phyloP scores from a whole-genome alignment of 2,888 invertebrate species.

The Xanthia icteritia region DNA sequence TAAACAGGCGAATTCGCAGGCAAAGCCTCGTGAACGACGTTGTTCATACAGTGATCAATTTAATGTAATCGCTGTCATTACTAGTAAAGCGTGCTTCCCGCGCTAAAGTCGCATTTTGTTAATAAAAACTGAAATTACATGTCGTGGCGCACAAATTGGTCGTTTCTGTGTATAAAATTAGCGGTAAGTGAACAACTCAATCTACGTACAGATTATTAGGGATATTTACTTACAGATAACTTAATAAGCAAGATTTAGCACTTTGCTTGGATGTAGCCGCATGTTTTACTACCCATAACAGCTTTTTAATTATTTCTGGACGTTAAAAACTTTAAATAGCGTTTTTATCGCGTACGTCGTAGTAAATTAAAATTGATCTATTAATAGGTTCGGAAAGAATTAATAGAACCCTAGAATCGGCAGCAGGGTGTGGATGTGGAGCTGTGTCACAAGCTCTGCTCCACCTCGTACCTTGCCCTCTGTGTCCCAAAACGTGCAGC shows the following conservation, averaged over 20 bases:
- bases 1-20: neutral
- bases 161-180: constrained; percentile 70
- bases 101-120: constrained; percentile 53
- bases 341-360: constrained; percentile 65
- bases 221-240: constrained; percentile 79
- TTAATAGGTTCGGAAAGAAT: constrained; percentile 20
- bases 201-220: constrained; percentile 71
- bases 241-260: constrained; percentile 79
- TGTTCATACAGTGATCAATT: constrained; percentile 54
- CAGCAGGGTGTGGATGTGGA: neutral
- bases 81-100: constrained; percentile 47
- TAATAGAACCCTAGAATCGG: neutral
- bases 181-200: constrained; percentile 69
- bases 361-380: constrained; percentile 72
- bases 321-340: constrained; percentile 67
- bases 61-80: constrained; percentile 63
- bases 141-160: constrained; percentile 63
- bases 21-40: constrained; percentile 33
- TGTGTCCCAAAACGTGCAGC: neutral
- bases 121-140: constrained; percentile 66
- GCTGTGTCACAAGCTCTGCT: neutral
- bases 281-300: constrained; percentile 77
- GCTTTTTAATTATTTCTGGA: constrained; percentile 74
- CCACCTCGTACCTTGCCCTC: too few relatives aligned
- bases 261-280: constrained; percentile 68